Base-by-base conservation (phyloP, 1,140 invertebrate genomes). In the Antheraea pernyi region DNA sequence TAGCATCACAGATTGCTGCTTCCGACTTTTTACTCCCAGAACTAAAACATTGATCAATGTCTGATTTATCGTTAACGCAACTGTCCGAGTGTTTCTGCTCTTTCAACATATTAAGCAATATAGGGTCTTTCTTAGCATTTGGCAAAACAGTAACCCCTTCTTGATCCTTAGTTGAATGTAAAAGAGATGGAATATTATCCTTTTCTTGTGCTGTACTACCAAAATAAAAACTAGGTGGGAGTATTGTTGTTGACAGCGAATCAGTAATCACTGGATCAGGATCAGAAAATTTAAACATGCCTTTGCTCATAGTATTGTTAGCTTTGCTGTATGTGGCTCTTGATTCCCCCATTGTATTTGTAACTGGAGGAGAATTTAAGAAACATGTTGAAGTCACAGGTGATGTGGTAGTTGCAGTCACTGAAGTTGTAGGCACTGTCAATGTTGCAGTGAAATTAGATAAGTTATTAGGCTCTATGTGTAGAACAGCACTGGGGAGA, bases 1-100 rank as follows among this genome's bases (percentile, higher is more conserved):
- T 8, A 11, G 16, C 0, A 62, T 59, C 37, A 16, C 16, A 9
- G 30, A 37, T 69, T n/a, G 30, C 61, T 61, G 71, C 76, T 9
- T 30, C 22, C 4, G 93, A 16, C 3, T 22, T 48, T 8, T 53
- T 65, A 19, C n/a, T 88, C 73, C 93, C 93, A 85, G 96, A 97
- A 10, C 95, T 95, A 6, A 93, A 88, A 89, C 96, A 97, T 71
- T 94, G 95, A 4, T 73, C 74, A 18, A 87, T 86, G 10, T 89
- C 88, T 18, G 87, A 78, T 59, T 95, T 94, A 85, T 97, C 97
- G 63, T 91, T 87, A 3, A 96, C 91, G 91, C 95, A 93, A 86
- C 96, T 97, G 59, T 88, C 59, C n/a, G 65, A 64, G 62, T 76
- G 78, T 68, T 76, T 78, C 65, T 48, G 42, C 11, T 67, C 46